These are phyloP conservation scores for Thecophora atra DNA, from an alignment of 2,888 invertebrate species.

Conservation along the genomic window DNA sequence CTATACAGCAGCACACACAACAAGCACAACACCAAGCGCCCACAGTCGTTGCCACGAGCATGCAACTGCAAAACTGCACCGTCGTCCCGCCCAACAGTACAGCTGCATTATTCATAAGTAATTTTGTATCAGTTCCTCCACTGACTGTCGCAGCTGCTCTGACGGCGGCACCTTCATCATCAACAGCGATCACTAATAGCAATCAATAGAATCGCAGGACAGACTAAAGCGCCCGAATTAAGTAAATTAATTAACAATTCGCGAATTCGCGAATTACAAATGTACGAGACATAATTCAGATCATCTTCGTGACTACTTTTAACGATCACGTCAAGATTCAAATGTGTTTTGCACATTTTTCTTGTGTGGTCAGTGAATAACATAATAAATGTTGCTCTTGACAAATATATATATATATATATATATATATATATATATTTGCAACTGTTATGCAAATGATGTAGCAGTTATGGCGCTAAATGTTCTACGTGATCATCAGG, in stretches of 20 bases:
- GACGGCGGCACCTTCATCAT: slow-evolving; percentile 15
- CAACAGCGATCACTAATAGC: slow-evolving; percentile 6
- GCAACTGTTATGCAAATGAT: not conserved
- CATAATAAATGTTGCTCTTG: not conserved
- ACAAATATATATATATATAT: too few relatives aligned
- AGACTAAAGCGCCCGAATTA: slow-evolving; percentile 4
- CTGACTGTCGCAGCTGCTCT: slow-evolving; percentile 36
- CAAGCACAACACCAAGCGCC: slow-evolving; percentile 31
- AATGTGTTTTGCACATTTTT: not conserved
- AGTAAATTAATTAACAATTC: slow-evolving; percentile 1
- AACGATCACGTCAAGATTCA: not conserved
- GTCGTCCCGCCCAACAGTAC: slow-evolving; percentile 40
- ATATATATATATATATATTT: too few relatives aligned
- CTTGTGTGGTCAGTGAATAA: not conserved
- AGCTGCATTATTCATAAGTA: slow-evolving; percentile 55
- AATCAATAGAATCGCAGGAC: slow-evolving; percentile 25
- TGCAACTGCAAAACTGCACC: slow-evolving; percentile 19
- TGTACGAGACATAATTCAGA: not conserved
- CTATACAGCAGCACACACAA: slow-evolving; percentile 38
- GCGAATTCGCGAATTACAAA: not conserved
- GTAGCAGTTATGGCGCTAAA: not conserved
- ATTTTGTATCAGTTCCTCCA: slow-evolving; percentile 55
- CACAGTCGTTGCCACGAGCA: not conserved
- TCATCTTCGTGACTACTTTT: not conserved
- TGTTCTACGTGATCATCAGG: too few relatives aligned